These are phyloP conservation scores for Cavia porcellus DNA, from an alignment of 2,113 vertebrate species.

Conservation along the genomic window DNA sequence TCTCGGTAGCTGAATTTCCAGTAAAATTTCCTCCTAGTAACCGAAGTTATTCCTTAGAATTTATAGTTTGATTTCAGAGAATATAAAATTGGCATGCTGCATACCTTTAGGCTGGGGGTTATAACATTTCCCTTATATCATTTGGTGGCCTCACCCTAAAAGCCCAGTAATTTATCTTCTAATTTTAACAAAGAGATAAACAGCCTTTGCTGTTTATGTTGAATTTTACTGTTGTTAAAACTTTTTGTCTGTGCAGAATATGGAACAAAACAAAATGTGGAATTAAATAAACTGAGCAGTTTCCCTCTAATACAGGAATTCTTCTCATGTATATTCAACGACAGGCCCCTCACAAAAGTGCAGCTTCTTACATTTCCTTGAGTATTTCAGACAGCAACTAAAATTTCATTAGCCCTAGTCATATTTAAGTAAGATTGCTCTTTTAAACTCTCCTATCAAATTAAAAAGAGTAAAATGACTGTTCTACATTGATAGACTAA, in stretches of 20 bases:
- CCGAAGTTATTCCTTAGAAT: neutral
- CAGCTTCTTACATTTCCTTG: neutral
- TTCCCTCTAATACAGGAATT: neutral
- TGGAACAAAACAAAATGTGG: neutral
- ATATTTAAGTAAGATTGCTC: neutral
- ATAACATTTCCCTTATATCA: neutral
- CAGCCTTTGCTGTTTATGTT: neutral
- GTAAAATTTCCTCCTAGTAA: neutral
- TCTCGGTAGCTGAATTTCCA: neutral
- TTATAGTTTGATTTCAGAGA: neutral
- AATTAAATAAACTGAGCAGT: neutral
- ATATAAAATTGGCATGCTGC: neutral
- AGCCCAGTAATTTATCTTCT: neutral
- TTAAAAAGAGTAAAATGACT: neutral
- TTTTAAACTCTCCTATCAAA: neutral
- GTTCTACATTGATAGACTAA: neutral
- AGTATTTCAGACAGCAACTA: neutral
- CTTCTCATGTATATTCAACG: neutral
- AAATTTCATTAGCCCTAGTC: too few relatives aligned
- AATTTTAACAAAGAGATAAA: neutral
- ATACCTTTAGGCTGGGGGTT: neutral
- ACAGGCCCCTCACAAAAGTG: neutral
- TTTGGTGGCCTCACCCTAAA: neutral
- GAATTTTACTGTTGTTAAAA: neutral
- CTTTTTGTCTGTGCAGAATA: neutral